phyloP scores from a whole-genome alignment of 2,888 invertebrate species.

The Apoda limacodes region DNA sequence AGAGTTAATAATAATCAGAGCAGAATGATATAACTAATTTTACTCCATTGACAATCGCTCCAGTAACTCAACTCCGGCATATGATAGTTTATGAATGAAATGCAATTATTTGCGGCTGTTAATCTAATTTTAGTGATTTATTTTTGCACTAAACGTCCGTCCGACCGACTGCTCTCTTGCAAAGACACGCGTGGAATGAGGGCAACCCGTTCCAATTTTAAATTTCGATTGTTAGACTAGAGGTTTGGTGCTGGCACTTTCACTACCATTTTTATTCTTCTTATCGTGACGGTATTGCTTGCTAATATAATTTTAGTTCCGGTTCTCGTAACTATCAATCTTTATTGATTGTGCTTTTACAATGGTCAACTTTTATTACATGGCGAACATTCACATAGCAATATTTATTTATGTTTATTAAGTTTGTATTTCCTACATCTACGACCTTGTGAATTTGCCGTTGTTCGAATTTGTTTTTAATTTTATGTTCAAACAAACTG shows the following conservation, averaged over 20 bases:
- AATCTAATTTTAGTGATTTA: slow-evolving; percentile 26
- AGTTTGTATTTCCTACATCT: too few species aligned
- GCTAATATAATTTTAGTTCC: slow-evolving; percentile 12
- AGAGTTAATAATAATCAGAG: slow-evolving; percentile 52
- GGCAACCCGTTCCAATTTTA: slow-evolving; percentile 60
- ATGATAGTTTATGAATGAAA: not conserved
- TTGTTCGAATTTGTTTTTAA: too few species aligned
- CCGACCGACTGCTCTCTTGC: slow-evolving; percentile 39
- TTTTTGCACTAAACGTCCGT: slow-evolving; percentile 34
- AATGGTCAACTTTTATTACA: too few species aligned
- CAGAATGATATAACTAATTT: slow-evolving; percentile 32
- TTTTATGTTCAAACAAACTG: too few species aligned
- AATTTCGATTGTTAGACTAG: slow-evolving; percentile 47
- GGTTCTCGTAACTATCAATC: too few species aligned
- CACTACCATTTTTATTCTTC: slow-evolving; percentile 31
- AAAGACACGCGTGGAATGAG: slow-evolving; percentile 51
- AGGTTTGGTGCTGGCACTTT: slow-evolving; percentile 41
- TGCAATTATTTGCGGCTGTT: slow-evolving; percentile 2
- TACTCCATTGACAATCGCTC: slow-evolving; percentile 34
- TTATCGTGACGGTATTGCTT: slow-evolving; percentile 7
- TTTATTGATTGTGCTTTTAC: too few species aligned
- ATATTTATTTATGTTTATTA: too few species aligned
- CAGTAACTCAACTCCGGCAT: too few species aligned
- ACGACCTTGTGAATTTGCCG: too few species aligned
- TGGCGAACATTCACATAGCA: too few species aligned